Evolutionary conservation across 2,888 invertebrate species (phyloP).

Genomic region (Actias luna): DNA sequence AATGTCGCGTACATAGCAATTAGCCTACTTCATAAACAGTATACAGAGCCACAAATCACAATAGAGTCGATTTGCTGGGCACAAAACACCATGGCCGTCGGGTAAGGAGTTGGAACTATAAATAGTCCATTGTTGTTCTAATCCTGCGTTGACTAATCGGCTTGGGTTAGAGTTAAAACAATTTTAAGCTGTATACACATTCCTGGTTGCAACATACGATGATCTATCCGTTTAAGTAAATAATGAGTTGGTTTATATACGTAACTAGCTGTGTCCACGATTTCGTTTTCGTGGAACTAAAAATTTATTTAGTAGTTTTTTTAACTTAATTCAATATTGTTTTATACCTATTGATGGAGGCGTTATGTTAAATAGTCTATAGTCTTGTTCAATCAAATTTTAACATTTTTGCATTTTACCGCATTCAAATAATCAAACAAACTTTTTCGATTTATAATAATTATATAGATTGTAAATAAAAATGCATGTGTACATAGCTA

Average conservation of each 20-base stretch:
- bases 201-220: background rate
- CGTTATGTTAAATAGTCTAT: no score
- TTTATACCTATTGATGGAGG: no score
- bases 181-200: constrained; percentile 12
- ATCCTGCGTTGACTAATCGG: constrained; percentile 65
- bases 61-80: constrained; percentile 61
- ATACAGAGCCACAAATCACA: constrained; percentile 41
- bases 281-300: no score
- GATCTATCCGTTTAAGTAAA: background rate
- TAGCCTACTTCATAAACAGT: constrained; percentile 18
- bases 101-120: constrained; percentile 40
- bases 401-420: no score
- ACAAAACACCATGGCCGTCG: constrained; percentile 31
- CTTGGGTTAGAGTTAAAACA: constrained; percentile 12
- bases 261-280: no score
- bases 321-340: no score
- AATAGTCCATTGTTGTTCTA: constrained; percentile 73
- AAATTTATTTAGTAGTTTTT: no score
- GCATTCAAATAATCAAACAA: background rate
- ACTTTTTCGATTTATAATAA: no score
- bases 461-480: background rate
- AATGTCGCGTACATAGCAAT: constrained; percentile 10
- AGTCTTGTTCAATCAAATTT: no score
- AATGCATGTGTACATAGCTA: background rate
- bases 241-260: background rate